Evolutionary conservation across 2,888 invertebrate species (phyloP), one percentile per base, ranked within the genome.

Genomic region (Anaspis maculata): DNA sequence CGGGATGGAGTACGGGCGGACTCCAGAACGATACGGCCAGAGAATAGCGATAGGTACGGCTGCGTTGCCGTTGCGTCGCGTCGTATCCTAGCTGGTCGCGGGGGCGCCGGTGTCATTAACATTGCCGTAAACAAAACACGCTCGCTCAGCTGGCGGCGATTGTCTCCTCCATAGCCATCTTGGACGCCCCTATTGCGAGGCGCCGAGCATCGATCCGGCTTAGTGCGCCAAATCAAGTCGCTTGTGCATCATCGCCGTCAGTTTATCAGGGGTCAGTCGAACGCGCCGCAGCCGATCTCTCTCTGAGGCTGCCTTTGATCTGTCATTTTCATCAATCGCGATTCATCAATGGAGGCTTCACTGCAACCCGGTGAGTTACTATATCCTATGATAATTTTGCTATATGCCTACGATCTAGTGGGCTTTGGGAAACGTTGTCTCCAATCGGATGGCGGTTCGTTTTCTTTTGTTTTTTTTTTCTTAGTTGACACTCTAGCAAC

Each of bases 141-240:
- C 16, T 12, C 25, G 19, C 22, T 14, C 30, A 28, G 25, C 28
- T 28, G 25, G 24, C 28, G 29, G 13, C n/a, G n/a, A n/a, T n/a
- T n/a, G n/a, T n/a, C n/a, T n/a, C n/a, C n/a, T n/a, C n/a, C 6
- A 25, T 28, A 14, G 39, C 42, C 42, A 44, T 44, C 24, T 45
- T 44, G 34, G 43, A 41, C 45, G 44, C 37, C 26, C 25, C 28
- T 23, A 25, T 22, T 32, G 23, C 22, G 35, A 29, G 36, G 29
- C 42, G 43, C 37, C 38, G 40, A 22, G 34, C 39, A 48, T 48
- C 47, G 47, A 48, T 48, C 44, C 37, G 33, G 15, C 37, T 31
- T 37, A 45, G 45, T 47, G 50, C 47, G 50, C 50, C 47, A 46
- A 45, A 47, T 46, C 47, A 39, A 41, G 38, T 37, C 32, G 39